Evolutionary conservation across 2,888 invertebrate genomes (phyloP).

Genomic region (Pemphredon lugubris): DNA sequence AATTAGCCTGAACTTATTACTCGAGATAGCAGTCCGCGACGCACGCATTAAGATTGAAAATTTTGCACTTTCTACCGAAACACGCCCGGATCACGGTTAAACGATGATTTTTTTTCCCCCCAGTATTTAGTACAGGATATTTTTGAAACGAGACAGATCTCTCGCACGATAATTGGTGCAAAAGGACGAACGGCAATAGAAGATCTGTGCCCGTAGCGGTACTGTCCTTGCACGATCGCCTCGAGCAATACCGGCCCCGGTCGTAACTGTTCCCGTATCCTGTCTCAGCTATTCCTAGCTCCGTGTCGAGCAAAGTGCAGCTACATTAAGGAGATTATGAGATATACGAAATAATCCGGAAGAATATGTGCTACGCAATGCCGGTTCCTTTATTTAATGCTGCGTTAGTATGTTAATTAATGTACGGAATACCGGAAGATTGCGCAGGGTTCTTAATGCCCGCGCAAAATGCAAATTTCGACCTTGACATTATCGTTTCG

Average conservation of each 20-base stretch:
- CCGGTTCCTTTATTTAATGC: constrained; percentile 1
- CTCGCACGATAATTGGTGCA: constrained; percentile 44
- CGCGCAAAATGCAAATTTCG: neutral
- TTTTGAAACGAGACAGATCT: constrained; percentile 44
- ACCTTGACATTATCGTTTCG: constrained; percentile 11
- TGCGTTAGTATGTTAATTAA: constrained; percentile 12
- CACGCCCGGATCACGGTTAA: too few relatives aligned
- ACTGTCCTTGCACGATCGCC: constrained; percentile 75
- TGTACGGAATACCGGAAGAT: neutral
- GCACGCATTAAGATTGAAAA: too few relatives aligned
- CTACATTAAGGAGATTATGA: constrained; percentile 45
- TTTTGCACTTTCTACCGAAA: neutral
- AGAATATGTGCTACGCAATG: constrained; percentile 9
- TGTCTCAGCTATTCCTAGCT: constrained; percentile 68
- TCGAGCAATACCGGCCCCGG: constrained; percentile 65
- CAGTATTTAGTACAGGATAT: too few relatives aligned
- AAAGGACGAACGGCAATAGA: constrained; percentile 55
- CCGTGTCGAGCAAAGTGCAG: constrained; percentile 41
- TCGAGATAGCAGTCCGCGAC: too few relatives aligned
- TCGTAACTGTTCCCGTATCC: constrained; percentile 72
- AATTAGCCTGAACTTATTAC: too few relatives aligned
- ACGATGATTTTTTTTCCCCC: too few relatives aligned
- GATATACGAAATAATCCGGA: constrained; percentile 33
- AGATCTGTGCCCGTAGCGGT: constrained; percentile 71
- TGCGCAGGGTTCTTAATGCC: neutral